phyloP scores from a whole-genome alignment of 1,140 invertebrate species.

The Branchinecta lindahli region DNA sequence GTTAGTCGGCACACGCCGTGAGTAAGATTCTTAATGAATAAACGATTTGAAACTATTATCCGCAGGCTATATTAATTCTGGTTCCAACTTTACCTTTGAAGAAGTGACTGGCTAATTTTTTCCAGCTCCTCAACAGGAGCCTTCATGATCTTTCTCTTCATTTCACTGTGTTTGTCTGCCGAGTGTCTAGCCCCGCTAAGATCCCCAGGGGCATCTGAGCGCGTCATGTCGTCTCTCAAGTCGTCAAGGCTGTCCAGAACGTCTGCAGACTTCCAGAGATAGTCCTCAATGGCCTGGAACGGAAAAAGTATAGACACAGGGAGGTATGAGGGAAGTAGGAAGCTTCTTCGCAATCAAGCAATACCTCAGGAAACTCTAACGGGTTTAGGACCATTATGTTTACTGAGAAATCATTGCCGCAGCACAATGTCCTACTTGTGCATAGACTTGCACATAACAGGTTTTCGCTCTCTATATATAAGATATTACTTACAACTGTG shows the following conservation, averaged over 20 bases:
- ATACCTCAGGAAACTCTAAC: not conserved
- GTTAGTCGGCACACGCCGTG: too few relatives aligned
- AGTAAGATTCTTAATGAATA: too few relatives aligned
- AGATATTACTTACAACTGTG: too few relatives aligned
- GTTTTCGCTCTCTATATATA: too few relatives aligned
- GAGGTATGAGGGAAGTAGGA: not conserved
- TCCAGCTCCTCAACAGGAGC: conserved; percentile 85
- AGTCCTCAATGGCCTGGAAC: conserved; percentile 68
- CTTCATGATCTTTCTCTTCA: conserved; percentile 84
- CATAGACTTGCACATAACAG: too few relatives aligned
- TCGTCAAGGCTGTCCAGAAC: conserved; percentile 70
- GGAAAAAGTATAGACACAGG: conserved; percentile 15
- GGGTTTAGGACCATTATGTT: too few relatives aligned
- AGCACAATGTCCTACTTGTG: too few relatives aligned
- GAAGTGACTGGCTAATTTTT: conserved; percentile 45
- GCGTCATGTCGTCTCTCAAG: conserved; percentile 55
- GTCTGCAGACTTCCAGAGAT: conserved; percentile 84
- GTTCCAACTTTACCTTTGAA: conserved; percentile 38
- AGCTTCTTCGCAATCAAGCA: not conserved
- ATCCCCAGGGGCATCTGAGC: conserved; percentile 55
- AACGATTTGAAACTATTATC: too few relatives aligned
- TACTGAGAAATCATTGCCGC: too few relatives aligned
- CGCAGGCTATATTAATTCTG: too few relatives aligned
- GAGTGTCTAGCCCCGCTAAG: conserved; percentile 49
- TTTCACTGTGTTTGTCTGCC: conserved; percentile 57